Conservation (phyloP, 53 echinoderm and acorn worm species). For the Paelopatides confundens region DNA sequence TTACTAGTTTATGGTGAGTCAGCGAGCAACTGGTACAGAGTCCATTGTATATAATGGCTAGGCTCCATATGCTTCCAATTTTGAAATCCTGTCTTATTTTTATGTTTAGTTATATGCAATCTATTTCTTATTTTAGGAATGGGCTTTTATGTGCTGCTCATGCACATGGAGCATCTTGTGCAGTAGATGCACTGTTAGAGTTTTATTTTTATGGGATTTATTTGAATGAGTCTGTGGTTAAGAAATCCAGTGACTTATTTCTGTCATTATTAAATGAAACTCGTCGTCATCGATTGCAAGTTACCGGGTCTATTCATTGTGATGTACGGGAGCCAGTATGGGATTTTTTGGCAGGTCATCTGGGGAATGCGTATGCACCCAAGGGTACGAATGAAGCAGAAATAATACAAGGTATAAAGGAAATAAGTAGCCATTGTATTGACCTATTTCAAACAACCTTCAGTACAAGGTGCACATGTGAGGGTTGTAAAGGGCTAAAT, state of each 20-base stretch:
- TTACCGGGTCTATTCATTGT: background rate
- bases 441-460: background rate
- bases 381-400: constrained; percentile 4
- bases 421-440: background rate
- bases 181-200: constrained; percentile 7
- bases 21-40: too few species aligned
- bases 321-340: background rate
- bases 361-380: background rate
- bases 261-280: background rate
- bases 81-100: too few species aligned
- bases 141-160: background rate
- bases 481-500: background rate
- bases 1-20: too few species aligned
- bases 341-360: background rate
- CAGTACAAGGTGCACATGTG: background rate
- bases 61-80: too few species aligned
- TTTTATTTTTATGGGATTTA: background rate
- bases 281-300: background rate
- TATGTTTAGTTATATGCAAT: too few species aligned
- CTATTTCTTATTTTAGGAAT: background rate
- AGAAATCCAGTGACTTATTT: background rate
- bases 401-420: background rate
- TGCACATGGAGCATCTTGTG: constrained; percentile 8
- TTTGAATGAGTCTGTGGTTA: background rate
- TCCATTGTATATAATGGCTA: too few species aligned